Base-by-base conservation (phyloP, 1,140 invertebrate species). In the Colletes gigas region DNA sequence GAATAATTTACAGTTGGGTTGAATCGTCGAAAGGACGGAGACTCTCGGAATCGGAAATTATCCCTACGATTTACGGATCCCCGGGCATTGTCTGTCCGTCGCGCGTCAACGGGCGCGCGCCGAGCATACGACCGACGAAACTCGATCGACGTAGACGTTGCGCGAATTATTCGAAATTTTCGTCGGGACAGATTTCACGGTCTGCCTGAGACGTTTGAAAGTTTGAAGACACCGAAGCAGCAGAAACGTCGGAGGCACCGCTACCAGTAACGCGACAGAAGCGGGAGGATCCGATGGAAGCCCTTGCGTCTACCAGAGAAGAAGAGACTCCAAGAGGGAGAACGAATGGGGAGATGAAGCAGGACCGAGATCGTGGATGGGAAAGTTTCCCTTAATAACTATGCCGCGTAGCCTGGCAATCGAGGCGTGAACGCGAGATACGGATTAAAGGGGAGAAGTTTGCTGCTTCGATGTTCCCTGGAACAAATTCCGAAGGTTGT, bases 341-440 rank as follows among this genome's bases (percentile, higher is more conserved):
- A 12, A 3, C 9, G 50, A 50, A 10, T 10, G 19, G 52, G 50
- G 12, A 44, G 7, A 14, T 12, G 65, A 50, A 78, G 69, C 47
- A 47, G 60, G 54, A 52, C 39, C 50, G 68, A 62, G 65, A 78
- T 81, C 81, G 72, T 57, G 76, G 81, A 66, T 78, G 83, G 82
- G 82, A 88, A 88, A 89, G 85, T 89, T 89, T 88, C 83, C 84
- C 83, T 88, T 89, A 89, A 89, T 89, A 88, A 89, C 85, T 89
- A 89, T 89, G 82, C 85, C 88, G 88, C 81, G 82, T 82, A 78
- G 78, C 85, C 63, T 68, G 82, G 82, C 83, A 83, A 87, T 88
- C 88, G 85, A 88, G 81, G 87, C 88, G 85, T 89, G 82, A 89
- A 88, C 87, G 87, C 85, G 85, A 89, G 88, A 89, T 89, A 89